A percentile compares a stretch with the other conserved stretches of the same genome.
Conservation (phyloP, 2,113 vertebrate genomes). For the Cephalopholis sonnerati region DNA sequence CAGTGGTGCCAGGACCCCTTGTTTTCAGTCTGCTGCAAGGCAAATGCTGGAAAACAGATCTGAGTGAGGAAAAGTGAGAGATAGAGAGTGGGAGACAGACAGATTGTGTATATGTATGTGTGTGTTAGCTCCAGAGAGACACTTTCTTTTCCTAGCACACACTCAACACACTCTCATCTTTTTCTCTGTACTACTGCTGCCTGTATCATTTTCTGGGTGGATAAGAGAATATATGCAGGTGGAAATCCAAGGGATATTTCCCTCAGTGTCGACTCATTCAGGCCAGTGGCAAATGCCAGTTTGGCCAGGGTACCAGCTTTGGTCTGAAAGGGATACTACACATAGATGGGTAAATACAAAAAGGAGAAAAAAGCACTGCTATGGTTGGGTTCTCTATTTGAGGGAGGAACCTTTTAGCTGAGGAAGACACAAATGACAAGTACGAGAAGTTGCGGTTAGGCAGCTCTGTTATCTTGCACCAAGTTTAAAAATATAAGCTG, state of each 20-base stretch:
- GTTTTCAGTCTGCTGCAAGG: slow-evolving; percentile 55
- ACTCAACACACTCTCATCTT: neutral
- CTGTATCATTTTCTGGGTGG: slow-evolving; percentile 2
- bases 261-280: neutral
- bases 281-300: neutral
- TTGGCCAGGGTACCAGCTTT: neutral
- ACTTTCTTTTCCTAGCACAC: slow-evolving; percentile 13
- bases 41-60: slow-evolving; percentile 56
- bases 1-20: slow-evolving; percentile 58
- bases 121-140: neutral
- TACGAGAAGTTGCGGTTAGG: neutral
- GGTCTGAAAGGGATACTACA: neutral
- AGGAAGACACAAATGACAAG: neutral
- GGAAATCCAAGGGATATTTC: slow-evolving; percentile 14
- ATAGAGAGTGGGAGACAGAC: slow-evolving; percentile 24
- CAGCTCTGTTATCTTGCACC: neutral
- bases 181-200: neutral
- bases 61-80: slow-evolving; percentile 16
- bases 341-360: neutral
- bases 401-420: too few species aligned
- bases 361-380: neutral
- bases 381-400: neutral
- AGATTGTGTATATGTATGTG: slow-evolving; percentile 28
- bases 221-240: neutral
- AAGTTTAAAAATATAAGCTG: neutral